A percentile compares a stretch with the other conserved stretches of the same genome.
These are phyloP conservation scores for Serrognathus titanus DNA, from an alignment of 2,888 invertebrate genomes.

Conservation along the genomic window DNA sequence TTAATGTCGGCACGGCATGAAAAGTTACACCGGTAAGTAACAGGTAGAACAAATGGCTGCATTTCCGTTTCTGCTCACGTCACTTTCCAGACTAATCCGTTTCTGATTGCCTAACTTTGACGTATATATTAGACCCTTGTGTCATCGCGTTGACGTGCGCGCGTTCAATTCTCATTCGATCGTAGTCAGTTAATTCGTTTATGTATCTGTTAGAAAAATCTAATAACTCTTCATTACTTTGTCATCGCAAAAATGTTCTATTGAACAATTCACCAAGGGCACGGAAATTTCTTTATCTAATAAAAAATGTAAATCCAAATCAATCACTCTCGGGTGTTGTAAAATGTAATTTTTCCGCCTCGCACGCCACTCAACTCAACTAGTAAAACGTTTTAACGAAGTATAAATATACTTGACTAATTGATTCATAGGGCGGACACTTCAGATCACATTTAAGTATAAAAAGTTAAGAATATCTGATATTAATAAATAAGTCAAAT, in stretches of 20 bases:
- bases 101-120: constrained; percentile 50
- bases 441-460: too few species aligned
- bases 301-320: too few species aligned
- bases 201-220: neutral
- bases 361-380: too few species aligned
- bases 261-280: too few species aligned
- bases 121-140: constrained; percentile 47
- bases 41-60: constrained; percentile 37
- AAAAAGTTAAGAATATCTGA: too few species aligned
- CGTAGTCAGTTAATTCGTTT: neutral
- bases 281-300: too few species aligned
- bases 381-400: too few species aligned
- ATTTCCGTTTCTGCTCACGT: constrained; percentile 45
- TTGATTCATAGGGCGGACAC: too few species aligned
- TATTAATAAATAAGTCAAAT: too few species aligned
- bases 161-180: constrained; percentile 2
- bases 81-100: constrained; percentile 46
- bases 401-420: too few species aligned
- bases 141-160: constrained; percentile 32
- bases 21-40: constrained; percentile 29
- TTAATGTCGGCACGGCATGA: constrained; percentile 30
- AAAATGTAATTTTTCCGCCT: too few species aligned
- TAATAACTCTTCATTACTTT: neutral
- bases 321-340: too few species aligned
- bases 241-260: neutral